Conservation (phyloP, 2,888 invertebrate species). For the Vandiemenella viatica region DNA sequence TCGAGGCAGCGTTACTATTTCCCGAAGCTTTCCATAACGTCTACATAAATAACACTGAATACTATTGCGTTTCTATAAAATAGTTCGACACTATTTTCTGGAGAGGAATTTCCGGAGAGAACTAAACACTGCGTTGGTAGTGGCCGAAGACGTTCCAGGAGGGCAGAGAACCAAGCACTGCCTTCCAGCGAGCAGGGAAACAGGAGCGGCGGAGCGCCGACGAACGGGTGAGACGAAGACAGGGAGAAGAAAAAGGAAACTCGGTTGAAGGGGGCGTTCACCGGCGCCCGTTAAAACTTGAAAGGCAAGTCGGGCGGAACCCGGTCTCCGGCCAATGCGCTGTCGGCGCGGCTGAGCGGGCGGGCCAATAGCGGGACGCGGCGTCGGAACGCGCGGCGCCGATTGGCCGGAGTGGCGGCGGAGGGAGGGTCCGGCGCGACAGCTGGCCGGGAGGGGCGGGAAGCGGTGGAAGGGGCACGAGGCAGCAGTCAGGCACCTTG, state of each 20-base stretch:
- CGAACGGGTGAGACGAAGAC: not conserved
- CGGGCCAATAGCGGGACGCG: slow-evolving; percentile 11
- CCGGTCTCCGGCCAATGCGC: slow-evolving; percentile 9
- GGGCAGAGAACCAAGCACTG: too few relatives aligned
- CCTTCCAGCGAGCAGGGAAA: slow-evolving; percentile 1
- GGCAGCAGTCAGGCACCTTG: not conserved
- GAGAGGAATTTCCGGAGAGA: too few relatives aligned
- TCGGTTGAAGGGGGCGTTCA: not conserved
- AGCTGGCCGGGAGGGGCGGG: slow-evolving; percentile 2
- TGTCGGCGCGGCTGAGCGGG: slow-evolving; percentile 4
- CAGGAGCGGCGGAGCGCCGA: slow-evolving; percentile 3
- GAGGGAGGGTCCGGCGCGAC: slow-evolving; percentile 6
- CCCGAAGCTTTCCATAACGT: too few relatives aligned
- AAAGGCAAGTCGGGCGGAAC: slow-evolving; percentile 16
- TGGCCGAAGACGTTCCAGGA: too few relatives aligned
- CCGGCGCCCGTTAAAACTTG: not conserved
- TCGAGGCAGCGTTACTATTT: too few relatives aligned
- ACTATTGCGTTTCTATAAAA: too few relatives aligned
- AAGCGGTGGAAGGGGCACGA: not conserved
- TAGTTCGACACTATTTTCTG: too few relatives aligned
- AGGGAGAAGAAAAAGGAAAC: not conserved
- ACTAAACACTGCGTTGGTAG: too few relatives aligned
- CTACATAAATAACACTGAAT: too few relatives aligned
- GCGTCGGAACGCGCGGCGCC: slow-evolving; percentile 5
- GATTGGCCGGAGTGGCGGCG: slow-evolving; percentile 9